These are phyloP conservation scores for Heliconius sara DNA, from an alignment of 2,888 invertebrate species.

Conservation along the genomic window DNA sequence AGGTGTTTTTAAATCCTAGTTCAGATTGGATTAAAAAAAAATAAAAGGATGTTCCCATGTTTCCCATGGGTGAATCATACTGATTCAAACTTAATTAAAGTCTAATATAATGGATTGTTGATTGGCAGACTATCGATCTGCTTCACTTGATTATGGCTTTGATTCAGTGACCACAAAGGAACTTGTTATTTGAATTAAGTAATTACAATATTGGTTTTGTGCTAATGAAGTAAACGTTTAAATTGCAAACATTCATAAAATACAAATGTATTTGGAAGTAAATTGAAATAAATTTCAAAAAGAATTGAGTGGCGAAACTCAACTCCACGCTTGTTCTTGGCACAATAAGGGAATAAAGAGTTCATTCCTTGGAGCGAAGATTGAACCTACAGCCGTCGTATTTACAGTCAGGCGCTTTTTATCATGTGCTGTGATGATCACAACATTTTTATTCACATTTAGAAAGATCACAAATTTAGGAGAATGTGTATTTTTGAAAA, in stretches of 20 bases:
- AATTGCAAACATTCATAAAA: background rate
- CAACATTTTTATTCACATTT: too few species aligned
- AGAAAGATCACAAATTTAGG: too few species aligned
- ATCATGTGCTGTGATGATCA: too few species aligned
- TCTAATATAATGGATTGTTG: slow-evolving; percentile 21
- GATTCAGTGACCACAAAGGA: slow-evolving; percentile 42
- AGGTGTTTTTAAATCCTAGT: background rate
- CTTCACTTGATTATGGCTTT: slow-evolving; percentile 36
- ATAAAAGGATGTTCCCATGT: background rate
- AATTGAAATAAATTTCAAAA: background rate
- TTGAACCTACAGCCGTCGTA: too few species aligned
- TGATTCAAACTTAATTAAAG: slow-evolving; percentile 14
- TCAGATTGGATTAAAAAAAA: too few species aligned
- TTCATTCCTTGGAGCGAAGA: too few species aligned
- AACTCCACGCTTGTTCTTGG: too few species aligned
- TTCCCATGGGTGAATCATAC: background rate
- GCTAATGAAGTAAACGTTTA: background rate
- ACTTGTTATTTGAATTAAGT: slow-evolving; percentile 29
- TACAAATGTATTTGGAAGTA: background rate
- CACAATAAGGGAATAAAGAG: too few species aligned
- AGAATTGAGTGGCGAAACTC: too few species aligned
- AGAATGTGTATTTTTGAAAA: too few species aligned
- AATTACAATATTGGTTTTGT: slow-evolving; percentile 19
- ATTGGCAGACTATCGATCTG: slow-evolving; percentile 28
- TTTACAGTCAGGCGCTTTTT: too few species aligned